These are phyloP conservation scores for Tenualosa thibaudeaui DNA, from an alignment of 2,797 vertebrate species.

Conservation along the genomic window DNA sequence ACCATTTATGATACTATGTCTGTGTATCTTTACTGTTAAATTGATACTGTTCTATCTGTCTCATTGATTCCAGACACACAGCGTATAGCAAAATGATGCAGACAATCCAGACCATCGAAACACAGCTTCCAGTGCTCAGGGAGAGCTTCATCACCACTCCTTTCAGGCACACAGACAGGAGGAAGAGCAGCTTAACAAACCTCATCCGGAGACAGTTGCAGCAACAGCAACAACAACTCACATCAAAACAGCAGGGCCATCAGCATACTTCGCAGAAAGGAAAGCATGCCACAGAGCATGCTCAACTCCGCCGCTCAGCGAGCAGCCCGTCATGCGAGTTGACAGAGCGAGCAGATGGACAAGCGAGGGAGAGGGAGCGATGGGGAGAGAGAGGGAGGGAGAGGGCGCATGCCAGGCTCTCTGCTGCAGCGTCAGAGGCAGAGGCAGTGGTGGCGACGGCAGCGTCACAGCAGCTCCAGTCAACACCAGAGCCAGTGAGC, in stretches of 20 bases:
- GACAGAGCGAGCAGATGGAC: conserved; percentile 70
- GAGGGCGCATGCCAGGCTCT: conserved; percentile 49
- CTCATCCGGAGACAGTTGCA: conserved; percentile 68
- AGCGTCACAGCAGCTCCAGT: conserved; percentile 67
- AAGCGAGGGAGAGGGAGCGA: conserved; percentile 71
- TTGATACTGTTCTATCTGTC: not conserved
- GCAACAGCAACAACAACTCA: conserved; percentile 50
- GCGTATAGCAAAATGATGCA: conserved; percentile 68
- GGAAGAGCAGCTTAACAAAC: conserved; percentile 72
- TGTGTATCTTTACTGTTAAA: not conserved
- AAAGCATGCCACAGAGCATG: conserved; percentile 77
- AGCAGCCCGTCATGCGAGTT: conserved; percentile 85
- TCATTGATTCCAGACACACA: not conserved
- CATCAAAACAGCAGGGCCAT: conserved; percentile 46
- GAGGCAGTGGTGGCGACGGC: conserved; percentile 45
- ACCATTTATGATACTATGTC: not conserved
- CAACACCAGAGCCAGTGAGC: conserved; percentile 59
- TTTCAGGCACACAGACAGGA: conserved; percentile 62
- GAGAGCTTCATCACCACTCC: conserved; percentile 75
- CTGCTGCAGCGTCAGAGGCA: conserved; percentile 57
- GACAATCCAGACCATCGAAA: conserved; percentile 69
- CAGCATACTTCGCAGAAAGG: conserved; percentile 70
- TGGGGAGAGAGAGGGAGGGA: conserved; percentile 71
- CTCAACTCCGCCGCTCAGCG: conserved; percentile 72
- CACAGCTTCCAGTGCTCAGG: conserved; percentile 74